Evolutionary conservation across 2,888 invertebrate species (phyloP), one percentile per base, ranked within the genome.

Genomic region (Leptopilina drosophilae): DNA sequence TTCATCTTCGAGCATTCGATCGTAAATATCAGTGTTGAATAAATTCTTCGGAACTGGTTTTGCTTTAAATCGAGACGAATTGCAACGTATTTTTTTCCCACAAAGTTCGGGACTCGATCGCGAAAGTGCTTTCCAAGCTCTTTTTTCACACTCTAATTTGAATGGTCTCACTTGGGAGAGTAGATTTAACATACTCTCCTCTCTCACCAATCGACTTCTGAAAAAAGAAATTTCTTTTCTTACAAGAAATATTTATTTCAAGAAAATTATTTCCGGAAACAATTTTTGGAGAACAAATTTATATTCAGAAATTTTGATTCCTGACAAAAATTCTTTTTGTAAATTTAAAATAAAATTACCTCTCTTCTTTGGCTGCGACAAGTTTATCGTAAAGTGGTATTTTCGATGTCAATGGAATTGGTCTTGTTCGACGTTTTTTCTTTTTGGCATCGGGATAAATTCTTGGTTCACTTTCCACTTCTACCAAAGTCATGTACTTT

Each of bases 331-430:
- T 20, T 20, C 0, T 20, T 33, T 33, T 33, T 33, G 33, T 65
- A 20, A 15, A 40, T 77, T 77, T 46, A 7, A 64, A 12, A 46
- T 46, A 42, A 75, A 76, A 59, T 73, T 81, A 95, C 95, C 95
- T 94, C 93, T 94, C 94, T 88, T 95, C 95, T 90, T 95, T 95
- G 82, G 95, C 95, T 83, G 94, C 95, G 87, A 95, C 92, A 82
- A 96, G 94, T 92, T 95, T 95, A 87, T 96, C 94, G 86, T 95
- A 96, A 15, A 96, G 92, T 0, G 95, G 95, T 81, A 96, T 94
- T 85, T 95, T 93, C 0, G 95, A 95, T 84, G 95, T 95, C 62
- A 95, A 93, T 0, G 96, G 96, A 79, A 96, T 93, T 3, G 95
- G 94, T 86, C 94, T 93, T 1, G 94, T 94, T 83, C 95, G 94